phyloP scores from a whole-genome alignment of 2,888 invertebrate species.

The Limnephilus lunatus region DNA sequence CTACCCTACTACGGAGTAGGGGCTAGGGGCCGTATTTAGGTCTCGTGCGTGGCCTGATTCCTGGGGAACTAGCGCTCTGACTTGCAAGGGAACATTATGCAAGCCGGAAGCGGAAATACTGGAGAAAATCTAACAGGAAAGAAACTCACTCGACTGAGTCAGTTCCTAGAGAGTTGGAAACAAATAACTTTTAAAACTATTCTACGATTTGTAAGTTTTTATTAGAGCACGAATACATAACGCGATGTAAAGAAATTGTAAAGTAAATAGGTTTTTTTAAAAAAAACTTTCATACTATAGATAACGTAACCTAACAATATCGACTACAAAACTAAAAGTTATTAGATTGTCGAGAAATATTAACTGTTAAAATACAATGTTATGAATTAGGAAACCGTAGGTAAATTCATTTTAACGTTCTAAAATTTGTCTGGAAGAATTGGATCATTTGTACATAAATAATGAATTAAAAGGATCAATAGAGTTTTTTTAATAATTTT shows the following conservation, averaged over 20 bases:
- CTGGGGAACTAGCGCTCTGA: neutral
- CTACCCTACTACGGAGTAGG: neutral
- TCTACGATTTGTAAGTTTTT: neutral
- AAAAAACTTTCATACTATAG: no score
- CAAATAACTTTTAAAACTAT: neutral
- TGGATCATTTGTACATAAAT: no score
- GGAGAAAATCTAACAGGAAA: neutral
- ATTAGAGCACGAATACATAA: neutral
- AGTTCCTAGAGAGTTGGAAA: neutral
- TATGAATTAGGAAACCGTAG: neutral
- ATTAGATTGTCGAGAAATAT: neutral
- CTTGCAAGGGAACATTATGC: neutral
- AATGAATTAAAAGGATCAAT: no score
- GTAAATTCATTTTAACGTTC: neutral
- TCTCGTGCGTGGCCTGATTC: constrained; percentile 42
- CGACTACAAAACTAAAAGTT: no score
- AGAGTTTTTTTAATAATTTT: no score
- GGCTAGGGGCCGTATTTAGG: constrained; percentile 25
- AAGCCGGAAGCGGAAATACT: neutral
- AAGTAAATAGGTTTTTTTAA: neutral
- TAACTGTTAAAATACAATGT: neutral
- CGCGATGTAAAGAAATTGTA: neutral
- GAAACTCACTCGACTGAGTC: neutral
- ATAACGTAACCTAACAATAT: no score
- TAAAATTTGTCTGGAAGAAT: no score